A percentile compares a stretch with the other conserved stretches of the same genome.
Conservation (phyloP, 2,113 vertebrate genomes). For the Corythoichthys intestinalis region DNA sequence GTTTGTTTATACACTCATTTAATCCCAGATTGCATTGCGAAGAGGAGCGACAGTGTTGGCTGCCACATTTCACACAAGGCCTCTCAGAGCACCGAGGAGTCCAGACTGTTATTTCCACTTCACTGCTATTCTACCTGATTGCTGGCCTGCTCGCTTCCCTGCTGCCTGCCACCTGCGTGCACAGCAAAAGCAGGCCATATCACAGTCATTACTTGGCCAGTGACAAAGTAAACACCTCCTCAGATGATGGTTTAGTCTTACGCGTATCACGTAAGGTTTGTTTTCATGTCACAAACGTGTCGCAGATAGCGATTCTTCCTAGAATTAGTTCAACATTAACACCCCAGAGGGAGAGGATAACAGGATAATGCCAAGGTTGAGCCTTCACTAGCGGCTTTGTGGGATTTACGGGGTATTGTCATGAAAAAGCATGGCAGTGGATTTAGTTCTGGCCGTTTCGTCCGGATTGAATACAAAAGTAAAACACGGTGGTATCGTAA, state of each 20-base stretch:
- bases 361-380: conserved; percentile 36
- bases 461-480: conserved; percentile 5
- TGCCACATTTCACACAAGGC: conserved; percentile 46
- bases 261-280: neutral
- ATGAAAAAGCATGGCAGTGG: conserved; percentile 9
- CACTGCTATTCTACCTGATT: conserved; percentile 50
- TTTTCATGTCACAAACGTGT: neutral
- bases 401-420: conserved; percentile 16
- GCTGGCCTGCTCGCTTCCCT: conserved; percentile 44
- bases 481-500: neutral
- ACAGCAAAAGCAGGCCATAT: conserved; percentile 50
- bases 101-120: conserved; percentile 61
- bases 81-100: conserved; percentile 34
- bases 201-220: conserved; percentile 33
- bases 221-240: conserved; percentile 29
- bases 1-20: neutral
- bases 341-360: conserved; percentile 31
- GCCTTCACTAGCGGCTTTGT: conserved; percentile 29
- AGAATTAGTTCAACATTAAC: conserved; percentile 21
- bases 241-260: neutral
- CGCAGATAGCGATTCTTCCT: neutral
- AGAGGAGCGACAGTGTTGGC: conserved; percentile 36
- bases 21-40: conserved; percentile 19
- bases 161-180: conserved; percentile 55
- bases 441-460: conserved; percentile 12